Evolutionary conservation across 1,140 invertebrate species (phyloP).

Genomic region (Drosophila ohnishii): DNA sequence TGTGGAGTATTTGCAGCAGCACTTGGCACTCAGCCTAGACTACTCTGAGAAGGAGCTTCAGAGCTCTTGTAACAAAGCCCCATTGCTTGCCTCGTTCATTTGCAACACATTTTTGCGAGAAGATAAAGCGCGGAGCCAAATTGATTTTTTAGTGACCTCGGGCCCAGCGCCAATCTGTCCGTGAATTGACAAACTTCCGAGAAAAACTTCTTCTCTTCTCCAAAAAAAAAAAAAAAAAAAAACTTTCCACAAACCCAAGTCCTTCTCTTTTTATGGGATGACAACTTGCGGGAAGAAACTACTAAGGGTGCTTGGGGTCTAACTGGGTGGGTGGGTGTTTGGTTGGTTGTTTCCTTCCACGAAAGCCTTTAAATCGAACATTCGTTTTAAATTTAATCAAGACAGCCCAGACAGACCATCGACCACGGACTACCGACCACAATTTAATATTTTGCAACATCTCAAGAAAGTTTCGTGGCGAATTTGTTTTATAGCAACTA

Average conservation of each 20-base stretch:
- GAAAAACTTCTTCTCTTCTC: not conserved
- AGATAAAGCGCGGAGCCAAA: constrained; percentile 20
- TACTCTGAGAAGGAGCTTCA: not conserved
- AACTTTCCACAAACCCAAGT: constrained; percentile 6
- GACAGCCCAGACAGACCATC: not conserved
- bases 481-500: constrained; percentile 42
- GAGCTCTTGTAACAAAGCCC: constrained; percentile 9
- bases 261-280: constrained; percentile 2
- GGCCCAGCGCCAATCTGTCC: constrained; percentile 18
- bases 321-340: not conserved
- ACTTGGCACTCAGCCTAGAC: constrained; percentile 23
- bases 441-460: constrained; percentile 71
- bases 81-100: constrained; percentile 10
- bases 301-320: not conserved
- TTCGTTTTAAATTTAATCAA: constrained; percentile 48
- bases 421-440: constrained; percentile 15
- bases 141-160: constrained; percentile 38
- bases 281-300: constrained; percentile 40
- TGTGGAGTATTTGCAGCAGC: constrained; percentile 19
- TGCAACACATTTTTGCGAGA: constrained; percentile 13
- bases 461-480: constrained; percentile 50
- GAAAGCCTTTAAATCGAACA: constrained; percentile 58
- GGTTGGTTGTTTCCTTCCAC: not conserved
- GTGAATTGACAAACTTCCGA: constrained; percentile 24
- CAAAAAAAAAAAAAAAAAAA: too few relatives aligned